Evolutionary conservation across 1,140 invertebrate species (phyloP), one percentile per base, ranked within the genome.

Genomic region (Conus ventricosus): DNA sequence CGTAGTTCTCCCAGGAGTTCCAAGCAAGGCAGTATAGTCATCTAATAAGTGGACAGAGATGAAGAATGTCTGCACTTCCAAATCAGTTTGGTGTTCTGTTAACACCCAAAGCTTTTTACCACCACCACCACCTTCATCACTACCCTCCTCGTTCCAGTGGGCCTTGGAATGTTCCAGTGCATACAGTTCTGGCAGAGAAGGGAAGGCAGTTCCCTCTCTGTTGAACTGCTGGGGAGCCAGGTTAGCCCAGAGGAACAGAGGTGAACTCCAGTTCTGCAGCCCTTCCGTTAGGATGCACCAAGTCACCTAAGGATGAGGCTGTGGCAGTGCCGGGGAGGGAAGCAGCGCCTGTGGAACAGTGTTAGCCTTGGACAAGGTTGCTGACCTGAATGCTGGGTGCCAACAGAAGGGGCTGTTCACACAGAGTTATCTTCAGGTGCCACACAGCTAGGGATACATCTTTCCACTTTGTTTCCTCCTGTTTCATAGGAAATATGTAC

Each of bases 21-120:
- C 60, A 91, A 90, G 71, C 91, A 93, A 87, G 93, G 92, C 39
- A 93, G 93, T 92, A 94, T 92, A 89, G 93, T 92, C 90, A 94
- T 92, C 76, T 92, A 91, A 90, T 88, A 81, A 25, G 23, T 25
- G 54, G 55, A 54, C n/a, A 39, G 25, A 60, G 82, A n/a, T 15
- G 5, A 25, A 63, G 23, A 63, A 53, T 17, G 6, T 63, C 15
- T 84, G 51, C 82, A 84, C 82, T 84, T 84, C 82, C 82, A 83
- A 83, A 83, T 53, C 81, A 84, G 27, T 63, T 39, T 27, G 82
- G 82, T 84, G 82, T 83, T 83, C 81, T 83, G 81, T n/a, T 84
- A 51, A 84, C 82, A 84, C 82, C 82, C 82, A 63, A 17, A 84
- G 82, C 57, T 84, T 76, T 88, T 76, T 88, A 82, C 85, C 87